These are phyloP conservation scores for Patiria pectinifera DNA, from an alignment of 53 echinoderm and acorn worm species.

Conservation along the genomic window DNA sequence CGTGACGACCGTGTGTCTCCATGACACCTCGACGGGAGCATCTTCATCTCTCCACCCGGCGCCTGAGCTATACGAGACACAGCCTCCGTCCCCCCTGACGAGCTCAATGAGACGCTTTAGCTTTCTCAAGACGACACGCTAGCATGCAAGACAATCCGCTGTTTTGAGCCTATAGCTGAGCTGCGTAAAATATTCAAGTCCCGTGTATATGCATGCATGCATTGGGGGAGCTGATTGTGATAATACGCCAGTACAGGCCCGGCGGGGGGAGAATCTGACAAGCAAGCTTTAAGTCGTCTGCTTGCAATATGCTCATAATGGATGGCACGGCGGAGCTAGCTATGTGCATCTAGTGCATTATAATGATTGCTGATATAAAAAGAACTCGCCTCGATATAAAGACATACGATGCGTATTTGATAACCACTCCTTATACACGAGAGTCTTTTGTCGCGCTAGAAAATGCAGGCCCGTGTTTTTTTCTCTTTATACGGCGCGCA, in stretches of 20 bases:
- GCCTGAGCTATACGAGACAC: background rate
- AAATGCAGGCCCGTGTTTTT: background rate
- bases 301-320: constrained; percentile 31
- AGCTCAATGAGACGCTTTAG: background rate
- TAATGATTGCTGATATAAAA: constrained; percentile 43
- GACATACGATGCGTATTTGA: constrained; percentile 35
- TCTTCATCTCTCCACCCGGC: background rate
- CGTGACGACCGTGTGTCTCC: constrained; percentile 37
- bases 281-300: background rate
- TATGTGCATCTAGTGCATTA: constrained; percentile 22
- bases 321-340: background rate
- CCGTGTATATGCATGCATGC: background rate
- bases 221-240: background rate
- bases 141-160: constrained; percentile 13
- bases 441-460: background rate
- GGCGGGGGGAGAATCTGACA: constrained; percentile 9
- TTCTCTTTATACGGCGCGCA: background rate
- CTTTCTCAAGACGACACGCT: background rate
- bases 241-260: constrained; percentile 29
- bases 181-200: constrained; percentile 14
- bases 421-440: background rate
- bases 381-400: background rate
- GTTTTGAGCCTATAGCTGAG: background rate
- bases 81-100: background rate
- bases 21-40: constrained; percentile 1